Evolutionary conservation across 2,888 invertebrate species (phyloP).

Genomic region (Trissonchulus latispiculum): DNA sequence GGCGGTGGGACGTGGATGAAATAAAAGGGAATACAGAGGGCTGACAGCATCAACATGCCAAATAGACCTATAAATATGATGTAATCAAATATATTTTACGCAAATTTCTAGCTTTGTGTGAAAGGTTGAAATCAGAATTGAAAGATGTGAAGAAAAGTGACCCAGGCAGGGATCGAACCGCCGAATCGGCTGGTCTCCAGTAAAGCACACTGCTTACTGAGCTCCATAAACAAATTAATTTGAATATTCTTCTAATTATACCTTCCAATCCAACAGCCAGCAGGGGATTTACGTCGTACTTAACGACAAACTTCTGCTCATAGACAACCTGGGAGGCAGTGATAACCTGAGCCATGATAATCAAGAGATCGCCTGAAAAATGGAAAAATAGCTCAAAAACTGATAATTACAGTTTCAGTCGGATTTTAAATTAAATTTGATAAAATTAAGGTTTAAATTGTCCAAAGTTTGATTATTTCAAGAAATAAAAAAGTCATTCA

Average conservation of each 20-base stretch:
- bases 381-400: not conserved
- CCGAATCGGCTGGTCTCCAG: no score
- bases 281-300: constrained; percentile 72
- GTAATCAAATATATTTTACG: not conserved
- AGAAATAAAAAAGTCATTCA: no score
- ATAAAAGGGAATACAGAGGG: constrained; percentile 66
- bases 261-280: constrained; percentile 92
- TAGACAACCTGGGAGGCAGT: constrained; percentile 83
- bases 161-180: no score
- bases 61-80: constrained; percentile 52
- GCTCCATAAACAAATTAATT: not conserved
- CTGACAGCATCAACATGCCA: constrained; percentile 57
- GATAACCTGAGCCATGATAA: constrained; percentile 60
- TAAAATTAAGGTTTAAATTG: no score
- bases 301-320: constrained; percentile 78
- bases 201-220: not conserved
- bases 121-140: no score
- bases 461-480: no score
- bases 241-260: constrained; percentile 27
- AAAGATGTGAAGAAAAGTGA: no score
- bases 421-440: no score
- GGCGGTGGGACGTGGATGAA: constrained; percentile 63
- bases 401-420: not conserved
- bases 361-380: constrained; percentile 52
- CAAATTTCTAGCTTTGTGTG: not conserved